Evolutionary conservation across 2,113 vertebrate genomes (phyloP), one percentile per base, ranked within the genome.

Genomic region (Cebus imitator): DNA sequence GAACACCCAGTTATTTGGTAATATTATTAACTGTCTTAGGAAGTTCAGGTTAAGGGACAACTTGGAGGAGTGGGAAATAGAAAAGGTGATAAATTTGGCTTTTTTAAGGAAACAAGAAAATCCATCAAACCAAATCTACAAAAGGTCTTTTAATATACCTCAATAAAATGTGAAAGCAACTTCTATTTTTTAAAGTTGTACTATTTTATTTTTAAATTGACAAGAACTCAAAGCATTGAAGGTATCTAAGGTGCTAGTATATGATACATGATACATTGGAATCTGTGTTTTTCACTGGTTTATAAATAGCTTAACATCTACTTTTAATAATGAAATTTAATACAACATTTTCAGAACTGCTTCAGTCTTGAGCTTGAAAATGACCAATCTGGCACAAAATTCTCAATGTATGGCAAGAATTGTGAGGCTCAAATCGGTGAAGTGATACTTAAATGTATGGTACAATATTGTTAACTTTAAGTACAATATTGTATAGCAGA

Each of bases 341-440:
- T 43, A 66, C 5, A 37, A 1, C 57, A n/a, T 87, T 91, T 93
- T 96, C 37, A 95, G 81, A 83, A 57, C 10, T 16, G 10, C 68
- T 87, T 96, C 64, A 85, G 57, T 88, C 55, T 55, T 68, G 87
- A 89, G n/a, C 50, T 94, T 89, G 66, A 68, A 91, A 87, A 78
- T 3, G 52, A 78, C 20, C 6, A 2, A 2, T 43, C 8, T 68
- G 79, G 70, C 8, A 58, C 75, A 43, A n/a, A 10, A 23, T 88
- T 96, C 79, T 96, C 37, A 17, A 11, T 83, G 21, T 37, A 25
- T 4, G 75, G 70, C 32, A 61, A 48, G 0, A 30, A 4, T 23
- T 48, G 23, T 82, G 72, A 87, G 27, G 9, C 43, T 90, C 6
- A 43, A 61, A 32, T 32, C 37, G 48, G 14, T 18, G 10, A 58